Base-by-base conservation (phyloP, 2,113 vertebrate species). In the Melanocharis versteri region DNA sequence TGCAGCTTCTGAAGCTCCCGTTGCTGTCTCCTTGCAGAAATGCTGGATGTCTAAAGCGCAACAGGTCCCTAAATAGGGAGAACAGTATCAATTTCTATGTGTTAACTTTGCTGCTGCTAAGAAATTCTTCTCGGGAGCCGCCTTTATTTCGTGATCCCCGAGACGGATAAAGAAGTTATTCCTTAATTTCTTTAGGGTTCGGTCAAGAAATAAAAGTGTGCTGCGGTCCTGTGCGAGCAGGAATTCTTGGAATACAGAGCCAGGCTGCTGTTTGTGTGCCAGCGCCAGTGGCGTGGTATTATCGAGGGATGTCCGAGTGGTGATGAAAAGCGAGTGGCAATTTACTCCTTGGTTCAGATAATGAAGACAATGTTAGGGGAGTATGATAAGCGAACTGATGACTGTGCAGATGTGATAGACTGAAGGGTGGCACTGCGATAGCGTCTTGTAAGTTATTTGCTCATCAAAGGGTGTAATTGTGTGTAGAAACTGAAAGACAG, bases 281-380 rank as follows among this genome's bases (percentile, higher is more conserved):
- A 5, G 39, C 57, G 16, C 3, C 26, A 11, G 0, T 7, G 22
- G 10, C 5, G 2, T 16, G 44, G 17, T 10, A 0, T 68, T 35
- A 6, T 9, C 23, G 27, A 45, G 68, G 48, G 40, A 9, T 45
- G 9, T 8, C 14, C 11, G 24, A 47, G 42, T 3, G 44, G 11
- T 37, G 68, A 21, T 35, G 88, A 28, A 92, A 86, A 86, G 17
- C 44, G 2, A 10, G 37, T 9, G 54, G 9, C 48, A 12, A 42
- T 50, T 76, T 40, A 19, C 83, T 58, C 15, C 35, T 26, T 8
- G 53, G 18, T 31, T 91, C 61, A 44, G 42, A 8, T 15, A 31
- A 50, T 13, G 82, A 53, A 27, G 79, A 30, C 39, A 23, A 7
- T n/a, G 33, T 62, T 48, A 33, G 47, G 65, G 44, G 21, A 56